Conservation (phyloP, 2,888 invertebrate species). For the Serripes groenlandicus region DNA sequence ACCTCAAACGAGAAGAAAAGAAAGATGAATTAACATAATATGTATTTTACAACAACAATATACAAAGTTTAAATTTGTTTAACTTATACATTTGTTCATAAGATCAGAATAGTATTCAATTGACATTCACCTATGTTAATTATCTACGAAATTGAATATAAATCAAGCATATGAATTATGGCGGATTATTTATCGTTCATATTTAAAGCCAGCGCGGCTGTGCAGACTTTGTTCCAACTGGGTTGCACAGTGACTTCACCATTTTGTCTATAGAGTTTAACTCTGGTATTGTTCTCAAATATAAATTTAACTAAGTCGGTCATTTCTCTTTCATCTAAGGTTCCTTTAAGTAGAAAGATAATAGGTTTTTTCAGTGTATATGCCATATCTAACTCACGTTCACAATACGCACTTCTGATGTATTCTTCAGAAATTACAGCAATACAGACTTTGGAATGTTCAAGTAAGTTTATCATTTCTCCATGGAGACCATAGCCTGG, state of each 20-base stretch:
- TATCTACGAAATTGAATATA: too few species aligned
- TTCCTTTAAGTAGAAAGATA: background rate
- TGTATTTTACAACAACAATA: too few species aligned
- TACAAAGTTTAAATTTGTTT: too few species aligned
- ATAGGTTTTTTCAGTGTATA: slow-evolving; percentile 1
- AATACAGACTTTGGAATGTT: background rate
- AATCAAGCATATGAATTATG: too few species aligned
- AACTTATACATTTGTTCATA: too few species aligned
- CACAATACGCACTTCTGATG: slow-evolving; percentile 6
- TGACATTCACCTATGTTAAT: too few species aligned
- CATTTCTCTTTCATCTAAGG: background rate
- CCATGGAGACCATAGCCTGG: background rate
- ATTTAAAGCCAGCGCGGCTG: too few species aligned
- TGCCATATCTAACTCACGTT: background rate
- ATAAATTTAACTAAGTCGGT: background rate
- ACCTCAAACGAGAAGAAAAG: too few species aligned
- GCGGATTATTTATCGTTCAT: too few species aligned
- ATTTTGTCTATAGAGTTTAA: background rate
- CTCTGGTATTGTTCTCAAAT: background rate
- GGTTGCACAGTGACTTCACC: background rate
- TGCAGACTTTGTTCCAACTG: too few species aligned
- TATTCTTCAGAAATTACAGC: background rate
- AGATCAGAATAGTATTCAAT: too few species aligned
- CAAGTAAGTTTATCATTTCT: background rate
- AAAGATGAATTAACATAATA: too few species aligned